phyloP scores from a whole-genome alignment of 2,113 vertebrate genomes.

The Phylloscopus whistleri region DNA sequence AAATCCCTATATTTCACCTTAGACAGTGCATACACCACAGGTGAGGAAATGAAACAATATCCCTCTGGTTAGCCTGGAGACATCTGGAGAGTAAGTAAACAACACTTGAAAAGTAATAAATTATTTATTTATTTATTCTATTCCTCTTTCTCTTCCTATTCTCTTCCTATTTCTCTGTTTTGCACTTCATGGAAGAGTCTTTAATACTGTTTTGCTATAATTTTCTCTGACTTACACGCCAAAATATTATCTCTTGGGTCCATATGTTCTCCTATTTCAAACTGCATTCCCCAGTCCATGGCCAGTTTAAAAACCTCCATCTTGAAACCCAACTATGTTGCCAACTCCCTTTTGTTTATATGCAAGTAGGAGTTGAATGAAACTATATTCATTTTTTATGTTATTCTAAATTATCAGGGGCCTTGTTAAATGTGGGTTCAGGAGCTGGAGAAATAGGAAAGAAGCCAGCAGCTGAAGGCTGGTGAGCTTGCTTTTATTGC shows the following conservation, averaged over 20 bases:
- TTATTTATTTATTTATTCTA: background rate
- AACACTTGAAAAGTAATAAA: background rate
- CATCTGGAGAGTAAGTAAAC: background rate
- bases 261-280: background rate
- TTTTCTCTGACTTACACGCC: background rate
- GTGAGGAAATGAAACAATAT: background rate
- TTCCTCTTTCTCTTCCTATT: background rate
- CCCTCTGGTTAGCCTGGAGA: background rate
- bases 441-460: background rate
- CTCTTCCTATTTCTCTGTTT: background rate
- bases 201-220: background rate
- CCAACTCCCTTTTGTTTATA: background rate
- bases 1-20: background rate
- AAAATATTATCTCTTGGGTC: constrained; percentile 3
- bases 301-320: background rate
- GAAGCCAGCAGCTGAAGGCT: background rate
- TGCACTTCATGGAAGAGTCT: background rate
- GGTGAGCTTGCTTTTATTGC: background rate
- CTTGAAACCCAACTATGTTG: background rate
- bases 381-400: background rate
- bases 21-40: background rate
- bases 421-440: background rate
- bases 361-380: background rate
- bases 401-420: background rate
- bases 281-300: background rate